Percentiles rank a stretch among this genome's conserved stretches.
These are phyloP conservation scores for Hedychridium roseum DNA, from an alignment of 2,888 invertebrate species.

Conservation along the genomic window DNA sequence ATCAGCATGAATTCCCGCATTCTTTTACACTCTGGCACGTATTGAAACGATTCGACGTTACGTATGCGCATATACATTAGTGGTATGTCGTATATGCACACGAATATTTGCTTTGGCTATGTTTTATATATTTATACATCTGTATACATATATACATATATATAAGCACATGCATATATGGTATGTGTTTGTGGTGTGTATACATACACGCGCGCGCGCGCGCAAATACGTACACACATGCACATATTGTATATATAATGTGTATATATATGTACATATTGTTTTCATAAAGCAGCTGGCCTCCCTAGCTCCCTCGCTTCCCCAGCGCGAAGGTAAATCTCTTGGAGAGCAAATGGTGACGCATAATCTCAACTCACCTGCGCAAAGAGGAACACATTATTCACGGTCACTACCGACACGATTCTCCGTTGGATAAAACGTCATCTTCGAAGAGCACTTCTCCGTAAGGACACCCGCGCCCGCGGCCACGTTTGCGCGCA, in stretches of 20 bases:
- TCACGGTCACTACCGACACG: conserved; percentile 49
- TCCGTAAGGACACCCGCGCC: conserved; percentile 15
- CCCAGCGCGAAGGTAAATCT: conserved; percentile 61
- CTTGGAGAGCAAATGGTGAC: conserved; percentile 60
- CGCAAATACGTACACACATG: too few relatives aligned
- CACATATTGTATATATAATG: too few relatives aligned
- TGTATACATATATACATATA: conserved; percentile 17
- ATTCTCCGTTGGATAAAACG: conserved; percentile 42
- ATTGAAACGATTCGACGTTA: conserved; percentile 7
- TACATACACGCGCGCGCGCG: too few relatives aligned
- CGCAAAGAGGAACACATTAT: conserved; percentile 59
- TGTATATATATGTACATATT: conserved; percentile 7
- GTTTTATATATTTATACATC: conserved; percentile 22
- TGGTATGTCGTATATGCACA: too few relatives aligned
- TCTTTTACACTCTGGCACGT: conserved; percentile 7
- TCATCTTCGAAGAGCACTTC: conserved; percentile 42
- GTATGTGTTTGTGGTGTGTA: too few relatives aligned
- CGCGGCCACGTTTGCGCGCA: conserved; percentile 20
- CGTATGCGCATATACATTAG: neutral
- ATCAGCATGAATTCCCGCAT: conserved; percentile 6
- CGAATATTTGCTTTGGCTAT: conserved; percentile 12
- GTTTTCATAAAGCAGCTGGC: conserved; percentile 61
- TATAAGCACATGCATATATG: too few relatives aligned
- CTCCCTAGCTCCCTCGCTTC: conserved; percentile 62
- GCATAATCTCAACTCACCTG: conserved; percentile 64